Conservation (phyloP, 2,113 vertebrate species). For the Peromyscus leucopus region DNA sequence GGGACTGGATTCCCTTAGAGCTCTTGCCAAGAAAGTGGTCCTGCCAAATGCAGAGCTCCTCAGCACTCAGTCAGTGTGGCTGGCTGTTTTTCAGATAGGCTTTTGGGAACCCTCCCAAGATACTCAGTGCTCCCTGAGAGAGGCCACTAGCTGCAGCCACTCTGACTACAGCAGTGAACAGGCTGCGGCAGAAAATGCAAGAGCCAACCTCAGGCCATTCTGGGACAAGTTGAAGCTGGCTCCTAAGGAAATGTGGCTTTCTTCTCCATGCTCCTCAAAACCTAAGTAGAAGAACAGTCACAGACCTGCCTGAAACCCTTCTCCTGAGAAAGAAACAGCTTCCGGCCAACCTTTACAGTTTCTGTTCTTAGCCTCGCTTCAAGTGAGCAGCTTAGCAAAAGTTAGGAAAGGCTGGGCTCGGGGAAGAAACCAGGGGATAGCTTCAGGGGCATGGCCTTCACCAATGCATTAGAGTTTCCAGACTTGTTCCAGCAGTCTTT, state of each 20-base stretch:
- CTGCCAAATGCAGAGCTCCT: slow-evolving; percentile 22
- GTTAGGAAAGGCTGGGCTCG: slow-evolving; percentile 18
- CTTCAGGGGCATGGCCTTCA: not conserved
- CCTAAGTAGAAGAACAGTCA: not conserved
- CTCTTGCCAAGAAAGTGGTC: slow-evolving; percentile 51
- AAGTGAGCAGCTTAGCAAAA: slow-evolving; percentile 17
- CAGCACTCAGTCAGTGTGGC: slow-evolving; percentile 22
- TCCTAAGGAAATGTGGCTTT: not conserved
- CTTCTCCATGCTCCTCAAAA: slow-evolving; percentile 35
- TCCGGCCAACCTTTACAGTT: not conserved
- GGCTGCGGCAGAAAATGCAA: not conserved
- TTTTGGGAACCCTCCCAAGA: not conserved
- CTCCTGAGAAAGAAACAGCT: slow-evolving; percentile 42
- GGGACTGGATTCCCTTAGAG: not conserved
- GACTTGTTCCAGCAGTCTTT: slow-evolving; percentile 39
- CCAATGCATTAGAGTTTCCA: not conserved
- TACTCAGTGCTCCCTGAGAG: not conserved
- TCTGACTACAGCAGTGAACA: not conserved
- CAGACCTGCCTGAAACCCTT: slow-evolving; percentile 36
- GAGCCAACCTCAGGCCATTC: not conserved
- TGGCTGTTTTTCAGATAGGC: slow-evolving; percentile 5
- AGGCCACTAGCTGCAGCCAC: not conserved
- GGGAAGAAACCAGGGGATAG: slow-evolving; percentile 16
- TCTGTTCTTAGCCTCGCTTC: slow-evolving; percentile 9
- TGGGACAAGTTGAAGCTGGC: not conserved